Conservation (phyloP, 2,888 invertebrate species). For the Dermolepida albohirtum region DNA sequence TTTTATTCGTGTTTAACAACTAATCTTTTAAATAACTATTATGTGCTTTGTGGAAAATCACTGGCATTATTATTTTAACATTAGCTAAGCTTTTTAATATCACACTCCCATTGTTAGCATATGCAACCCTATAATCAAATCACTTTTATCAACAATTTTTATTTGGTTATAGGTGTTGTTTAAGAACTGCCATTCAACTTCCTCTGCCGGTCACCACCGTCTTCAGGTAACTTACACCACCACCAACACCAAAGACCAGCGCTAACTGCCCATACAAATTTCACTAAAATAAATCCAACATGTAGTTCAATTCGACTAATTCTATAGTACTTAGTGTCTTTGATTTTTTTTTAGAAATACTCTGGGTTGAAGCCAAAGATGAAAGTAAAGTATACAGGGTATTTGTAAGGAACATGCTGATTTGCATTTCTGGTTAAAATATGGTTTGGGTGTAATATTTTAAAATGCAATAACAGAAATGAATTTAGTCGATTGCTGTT, state of each 20-base stretch:
- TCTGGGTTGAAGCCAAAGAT: constrained; percentile 9
- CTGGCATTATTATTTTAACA: not conserved
- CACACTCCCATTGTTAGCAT: constrained; percentile 53
- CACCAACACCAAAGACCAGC: constrained; percentile 38
- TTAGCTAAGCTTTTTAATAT: constrained; percentile 63
- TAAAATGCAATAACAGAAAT: not conserved
- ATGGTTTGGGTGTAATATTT: not conserved
- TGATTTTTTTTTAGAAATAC: not conserved
- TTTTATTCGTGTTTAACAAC: too few relatives aligned
- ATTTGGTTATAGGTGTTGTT: constrained; percentile 64
- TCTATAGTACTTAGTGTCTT: constrained; percentile 27
- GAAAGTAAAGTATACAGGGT: constrained; percentile 11
- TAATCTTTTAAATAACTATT: constrained; percentile 6
- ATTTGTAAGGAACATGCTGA: constrained; percentile 9
- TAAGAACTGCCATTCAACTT: constrained; percentile 59
- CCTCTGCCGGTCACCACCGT: constrained; percentile 45
- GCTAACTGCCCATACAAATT: constrained; percentile 35
- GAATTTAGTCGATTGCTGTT: too few relatives aligned
- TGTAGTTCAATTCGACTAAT: constrained; percentile 18
- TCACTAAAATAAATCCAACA: constrained; percentile 33
- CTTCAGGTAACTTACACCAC: constrained; percentile 46
- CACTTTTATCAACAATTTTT: constrained; percentile 43
- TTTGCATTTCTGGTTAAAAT: too few relatives aligned
- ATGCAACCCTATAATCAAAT: constrained; percentile 49
- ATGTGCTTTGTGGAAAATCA: constrained; percentile 10